Conservation (phyloP, 2,888 invertebrate genomes). For the Cylloceria caligata region DNA sequence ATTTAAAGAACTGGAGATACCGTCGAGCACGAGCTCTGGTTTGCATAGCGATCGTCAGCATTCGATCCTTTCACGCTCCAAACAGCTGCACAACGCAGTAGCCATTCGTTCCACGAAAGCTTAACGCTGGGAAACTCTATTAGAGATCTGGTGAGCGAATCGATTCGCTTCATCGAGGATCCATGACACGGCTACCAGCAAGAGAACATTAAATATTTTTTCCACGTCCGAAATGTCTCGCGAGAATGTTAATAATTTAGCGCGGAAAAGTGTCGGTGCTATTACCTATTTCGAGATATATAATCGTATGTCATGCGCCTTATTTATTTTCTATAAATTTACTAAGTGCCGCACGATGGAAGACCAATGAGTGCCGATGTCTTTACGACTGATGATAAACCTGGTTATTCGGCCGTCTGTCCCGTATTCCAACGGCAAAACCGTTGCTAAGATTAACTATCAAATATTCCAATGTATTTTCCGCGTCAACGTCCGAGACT, state of each 20-base stretch:
- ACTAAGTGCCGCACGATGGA: not conserved
- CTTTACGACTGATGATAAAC: constrained; percentile 29
- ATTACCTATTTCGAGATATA: not conserved
- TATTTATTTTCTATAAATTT: constrained; percentile 8
- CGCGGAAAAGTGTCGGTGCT: not conserved
- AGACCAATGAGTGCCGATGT: not conserved
- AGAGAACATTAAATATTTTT: not conserved
- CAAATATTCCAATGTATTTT: constrained; percentile 44
- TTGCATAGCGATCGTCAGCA: constrained; percentile 37
- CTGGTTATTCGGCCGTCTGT: not conserved
- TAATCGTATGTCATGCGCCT: not conserved
- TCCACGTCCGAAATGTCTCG: not conserved
- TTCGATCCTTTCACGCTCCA: constrained; percentile 49
- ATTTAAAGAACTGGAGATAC: constrained; percentile 17
- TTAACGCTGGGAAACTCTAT: constrained; percentile 10
- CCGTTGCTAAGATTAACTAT: constrained; percentile 32
- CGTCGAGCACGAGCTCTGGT: constrained; percentile 26
- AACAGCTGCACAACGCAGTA: constrained; percentile 19
- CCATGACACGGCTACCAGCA: constrained; percentile 18
- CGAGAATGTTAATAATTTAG: not conserved
- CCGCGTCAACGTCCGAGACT: constrained; percentile 38
- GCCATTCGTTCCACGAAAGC: constrained; percentile 38
- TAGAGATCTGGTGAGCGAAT: constrained; percentile 24
- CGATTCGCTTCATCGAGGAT: constrained; percentile 44
- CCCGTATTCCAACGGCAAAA: not conserved